Conservation (phyloP, 2,797 vertebrate species). For the Smutsia temminckii region DNA sequence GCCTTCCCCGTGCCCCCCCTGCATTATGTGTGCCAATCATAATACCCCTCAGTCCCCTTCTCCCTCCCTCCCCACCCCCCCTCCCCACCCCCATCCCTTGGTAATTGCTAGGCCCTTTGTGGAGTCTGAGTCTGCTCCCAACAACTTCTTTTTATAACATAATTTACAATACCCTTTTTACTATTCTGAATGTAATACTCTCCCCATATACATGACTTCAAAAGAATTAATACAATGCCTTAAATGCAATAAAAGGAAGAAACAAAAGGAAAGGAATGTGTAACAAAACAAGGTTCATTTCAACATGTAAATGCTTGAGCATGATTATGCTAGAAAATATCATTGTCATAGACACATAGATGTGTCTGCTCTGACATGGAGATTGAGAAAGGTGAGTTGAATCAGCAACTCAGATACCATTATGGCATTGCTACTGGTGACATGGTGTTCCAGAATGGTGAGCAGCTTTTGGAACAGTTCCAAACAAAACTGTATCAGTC, state of each 20-base stretch:
- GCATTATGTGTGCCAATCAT: too few species aligned
- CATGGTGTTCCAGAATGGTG: background rate
- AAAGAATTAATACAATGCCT: background rate
- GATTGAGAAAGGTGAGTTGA: background rate
- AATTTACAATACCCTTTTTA: background rate
- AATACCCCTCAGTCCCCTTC: too few species aligned
- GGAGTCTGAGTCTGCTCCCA: too few species aligned
- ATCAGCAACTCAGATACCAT: background rate
- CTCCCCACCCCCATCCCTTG: too few species aligned
- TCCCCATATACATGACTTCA: background rate
- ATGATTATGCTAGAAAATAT: background rate
- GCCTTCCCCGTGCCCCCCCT: too few species aligned
- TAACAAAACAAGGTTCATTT: background rate
- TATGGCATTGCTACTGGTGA: background rate
- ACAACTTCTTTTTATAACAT: background rate
- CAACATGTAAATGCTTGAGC: background rate
- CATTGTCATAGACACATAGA: fast-evolving
- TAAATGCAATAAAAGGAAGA: background rate
- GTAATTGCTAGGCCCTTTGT: too few species aligned
- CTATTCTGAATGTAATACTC: background rate
- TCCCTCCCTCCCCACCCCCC: too few species aligned
- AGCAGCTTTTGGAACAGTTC: background rate
- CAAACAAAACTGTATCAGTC: background rate
- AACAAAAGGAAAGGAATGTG: background rate
- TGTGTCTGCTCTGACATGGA: background rate